These are phyloP conservation scores for Pangasius sanitwongsei DNA, from an alignment of 2,797 vertebrate species.

Conservation along the genomic window DNA sequence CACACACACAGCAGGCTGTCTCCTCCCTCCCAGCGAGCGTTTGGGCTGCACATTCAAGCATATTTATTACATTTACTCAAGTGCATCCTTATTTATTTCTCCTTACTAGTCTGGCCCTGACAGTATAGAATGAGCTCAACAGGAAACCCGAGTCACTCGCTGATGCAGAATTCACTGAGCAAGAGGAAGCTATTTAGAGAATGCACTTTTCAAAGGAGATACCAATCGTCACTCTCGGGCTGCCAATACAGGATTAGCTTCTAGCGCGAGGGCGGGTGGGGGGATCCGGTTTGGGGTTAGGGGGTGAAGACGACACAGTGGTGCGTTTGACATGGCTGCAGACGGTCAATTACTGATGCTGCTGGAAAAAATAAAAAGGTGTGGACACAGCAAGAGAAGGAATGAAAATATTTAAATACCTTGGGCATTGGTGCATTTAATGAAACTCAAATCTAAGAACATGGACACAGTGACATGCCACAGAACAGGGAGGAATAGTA, in stretches of 20 bases:
- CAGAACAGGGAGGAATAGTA: conserved; percentile 21
- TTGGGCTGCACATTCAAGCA: conserved; percentile 56
- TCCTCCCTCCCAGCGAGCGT: conserved; percentile 49
- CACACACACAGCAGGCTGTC: conserved; percentile 44
- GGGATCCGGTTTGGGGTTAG: neutral
- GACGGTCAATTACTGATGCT: conserved; percentile 45
- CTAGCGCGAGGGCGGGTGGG: conserved; percentile 16
- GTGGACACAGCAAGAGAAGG: neutral
- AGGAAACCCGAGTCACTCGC: conserved; percentile 55
- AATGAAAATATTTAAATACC: conserved; percentile 36
- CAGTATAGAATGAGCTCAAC: conserved; percentile 51
- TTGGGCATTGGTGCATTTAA: conserved; percentile 23
- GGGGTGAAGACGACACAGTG: conserved; percentile 37
- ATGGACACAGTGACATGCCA: conserved; percentile 2
- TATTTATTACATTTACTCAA: conserved; percentile 65
- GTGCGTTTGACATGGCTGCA: conserved; percentile 42
- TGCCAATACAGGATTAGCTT: conserved; percentile 59
- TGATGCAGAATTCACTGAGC: conserved; percentile 52
- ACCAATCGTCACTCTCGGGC: conserved; percentile 49
- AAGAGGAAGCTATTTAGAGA: conserved; percentile 60
- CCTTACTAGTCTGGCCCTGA: conserved; percentile 38
- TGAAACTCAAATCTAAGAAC: neutral
- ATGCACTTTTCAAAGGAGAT: conserved; percentile 58
- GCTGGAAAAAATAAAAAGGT: neutral
- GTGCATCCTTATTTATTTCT: conserved; percentile 60